phyloP scores from a whole-genome alignment of 2,797 vertebrate species.

The Pipistrellus pygmaeus region DNA sequence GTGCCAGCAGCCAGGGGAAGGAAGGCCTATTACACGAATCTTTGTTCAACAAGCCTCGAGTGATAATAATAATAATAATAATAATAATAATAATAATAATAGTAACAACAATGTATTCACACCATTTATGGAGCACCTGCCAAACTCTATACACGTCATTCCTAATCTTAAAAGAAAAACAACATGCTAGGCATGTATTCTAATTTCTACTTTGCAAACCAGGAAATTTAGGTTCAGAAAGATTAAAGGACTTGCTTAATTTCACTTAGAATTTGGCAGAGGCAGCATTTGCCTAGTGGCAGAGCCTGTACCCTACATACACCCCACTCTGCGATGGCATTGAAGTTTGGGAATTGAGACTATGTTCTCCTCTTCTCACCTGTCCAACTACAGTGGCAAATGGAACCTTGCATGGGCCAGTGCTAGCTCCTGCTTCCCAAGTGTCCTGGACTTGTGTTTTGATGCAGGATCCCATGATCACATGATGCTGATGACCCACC shows the following conservation, averaged over 20 bases:
- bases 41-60: too few relatives aligned
- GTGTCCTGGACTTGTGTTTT: not conserved
- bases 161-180: conserved; percentile 30
- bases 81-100: not conserved
- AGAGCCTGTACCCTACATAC: not conserved
- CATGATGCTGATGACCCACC: not conserved
- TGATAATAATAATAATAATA: too few relatives aligned
- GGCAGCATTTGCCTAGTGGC: not conserved
- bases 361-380: too few relatives aligned
- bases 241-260: not conserved
- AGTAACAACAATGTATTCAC: not conserved
- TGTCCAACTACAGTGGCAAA: not conserved
- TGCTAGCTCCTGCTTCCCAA: rapidly evolving
- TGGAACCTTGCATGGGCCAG: not conserved
- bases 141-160: not conserved
- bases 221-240: not conserved
- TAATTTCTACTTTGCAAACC: conserved; percentile 14
- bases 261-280: not conserved
- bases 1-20: too few relatives aligned
- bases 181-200: not conserved
- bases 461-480: not conserved
- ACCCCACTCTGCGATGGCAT: rapidly evolving
- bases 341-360: not conserved
- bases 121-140: not conserved
- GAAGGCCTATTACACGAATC: too few relatives aligned